Percentiles rank a stretch among this genome's conserved stretches.
These are phyloP conservation scores for Zosterops hypoxanthus DNA, from an alignment of 2,113 vertebrate genomes.

Conservation along the genomic window DNA sequence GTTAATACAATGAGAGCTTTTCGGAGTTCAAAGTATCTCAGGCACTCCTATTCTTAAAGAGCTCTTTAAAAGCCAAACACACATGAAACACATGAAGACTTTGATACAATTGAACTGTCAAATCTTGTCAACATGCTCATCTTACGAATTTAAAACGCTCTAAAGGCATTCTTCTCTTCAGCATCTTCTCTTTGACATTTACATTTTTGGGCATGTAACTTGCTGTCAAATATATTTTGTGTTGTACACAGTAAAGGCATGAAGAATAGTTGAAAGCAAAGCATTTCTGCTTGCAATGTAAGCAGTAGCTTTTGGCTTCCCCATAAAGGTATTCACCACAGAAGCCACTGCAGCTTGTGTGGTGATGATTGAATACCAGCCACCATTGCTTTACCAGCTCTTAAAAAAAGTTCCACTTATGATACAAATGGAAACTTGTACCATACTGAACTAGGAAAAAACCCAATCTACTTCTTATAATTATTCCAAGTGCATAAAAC, in stretches of 20 bases:
- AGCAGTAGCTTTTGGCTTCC: background rate
- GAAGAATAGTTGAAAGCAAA: background rate
- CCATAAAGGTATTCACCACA: background rate
- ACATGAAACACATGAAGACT: background rate
- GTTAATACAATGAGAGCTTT: background rate
- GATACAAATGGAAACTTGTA: background rate
- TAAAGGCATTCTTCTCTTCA: slow-evolving; percentile 7
- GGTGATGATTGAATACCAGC: background rate
- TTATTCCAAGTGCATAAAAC: background rate
- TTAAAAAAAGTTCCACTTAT: background rate
- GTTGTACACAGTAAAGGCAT: background rate
- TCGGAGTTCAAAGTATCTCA: background rate
- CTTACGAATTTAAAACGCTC: background rate
- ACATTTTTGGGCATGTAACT: background rate
- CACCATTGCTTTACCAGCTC: background rate
- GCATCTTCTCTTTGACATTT: background rate
- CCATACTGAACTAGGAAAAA: background rate
- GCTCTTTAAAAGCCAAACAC: slow-evolving; percentile 25
- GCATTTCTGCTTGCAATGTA: background rate
- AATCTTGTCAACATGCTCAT: background rate
- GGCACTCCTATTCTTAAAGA: background rate
- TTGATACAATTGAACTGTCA: slow-evolving; percentile 21
- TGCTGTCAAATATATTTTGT: background rate
- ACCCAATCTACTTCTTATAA: fast-evolving
- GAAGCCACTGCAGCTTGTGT: background rate